Evolutionary conservation across 2,888 invertebrate genomes (phyloP), one percentile per base, ranked within the genome.

Genomic region (Agrilus mali): DNA sequence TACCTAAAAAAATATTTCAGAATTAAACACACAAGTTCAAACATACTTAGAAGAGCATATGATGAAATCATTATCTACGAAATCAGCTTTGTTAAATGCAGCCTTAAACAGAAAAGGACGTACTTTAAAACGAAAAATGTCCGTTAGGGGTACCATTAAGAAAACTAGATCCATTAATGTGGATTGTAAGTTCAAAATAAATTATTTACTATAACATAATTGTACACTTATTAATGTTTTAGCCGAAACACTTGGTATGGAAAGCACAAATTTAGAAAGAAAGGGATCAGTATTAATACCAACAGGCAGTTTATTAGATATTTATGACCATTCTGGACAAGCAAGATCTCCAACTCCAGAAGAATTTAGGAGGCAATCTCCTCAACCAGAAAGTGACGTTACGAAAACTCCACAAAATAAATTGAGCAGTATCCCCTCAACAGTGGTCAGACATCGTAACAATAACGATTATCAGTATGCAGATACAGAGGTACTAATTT

Each of bases 161-260:
- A 86, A 94, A 63, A 94, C 94, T 0, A 73, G 94, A 52, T 92
- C 93, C 10, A 95, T 95, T 50, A 89, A 89, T 59, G 84, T 92
- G 7, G 92, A 87, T 64, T 81, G 87, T 87, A 67, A 75, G 83
- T 77, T 48, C n/a, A n/a, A n/a, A 44, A 13, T 32, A 40, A 20
- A 6, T 20, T 20, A 20, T 5, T 40, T 38, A 36, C 20, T 7
- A 5, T 33, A 31, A n/a, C 6, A 22, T 13, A 27, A 31, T 20
- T 13, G 33, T 42, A 36, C 20, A 12, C 22, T 35, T 20, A 22
- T 33, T 10, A 39, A 32, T 46, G 45, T 61, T 66, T 38, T 55
- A 86, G 86, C 85, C 47, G 86, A 86, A 55, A 85, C 80, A 14
- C 66, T 86, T 47, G 86, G 86, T 32, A 85, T 86, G 84, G 81